A percentile compares a stretch with the other conserved stretches of the same genome.
Conservation (phyloP, 2,113 vertebrate species). For the Pterocles gutturalis region DNA sequence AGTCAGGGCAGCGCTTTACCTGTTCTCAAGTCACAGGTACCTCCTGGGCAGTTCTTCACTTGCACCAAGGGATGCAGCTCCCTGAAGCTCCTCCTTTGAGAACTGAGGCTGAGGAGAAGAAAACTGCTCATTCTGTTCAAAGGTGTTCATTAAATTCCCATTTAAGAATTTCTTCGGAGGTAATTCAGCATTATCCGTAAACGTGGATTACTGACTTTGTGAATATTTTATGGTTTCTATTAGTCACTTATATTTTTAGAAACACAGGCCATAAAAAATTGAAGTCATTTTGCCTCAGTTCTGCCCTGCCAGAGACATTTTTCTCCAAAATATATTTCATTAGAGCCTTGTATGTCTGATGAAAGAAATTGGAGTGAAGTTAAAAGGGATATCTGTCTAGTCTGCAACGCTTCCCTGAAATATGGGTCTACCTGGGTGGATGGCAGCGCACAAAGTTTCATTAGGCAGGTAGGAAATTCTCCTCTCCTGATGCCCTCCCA, state of each 20-base stretch:
- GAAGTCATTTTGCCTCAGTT: slow-evolving; percentile 63
- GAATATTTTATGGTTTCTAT: slow-evolving; percentile 74
- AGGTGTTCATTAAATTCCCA: background rate
- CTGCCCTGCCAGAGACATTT: background rate
- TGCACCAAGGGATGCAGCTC: accelerated
- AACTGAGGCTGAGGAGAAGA: background rate
- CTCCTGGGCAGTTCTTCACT: background rate
- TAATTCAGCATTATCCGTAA: slow-evolving; percentile 45
- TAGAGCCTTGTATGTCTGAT: background rate
- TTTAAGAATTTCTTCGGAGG: background rate
- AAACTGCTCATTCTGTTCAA: background rate
- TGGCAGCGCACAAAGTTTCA: background rate
- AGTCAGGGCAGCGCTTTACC: background rate
- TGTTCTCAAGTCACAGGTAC: background rate
- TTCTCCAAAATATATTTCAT: background rate
- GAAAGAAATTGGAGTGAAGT: background rate
- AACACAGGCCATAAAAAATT: slow-evolving; percentile 68
- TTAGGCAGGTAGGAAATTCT: background rate
- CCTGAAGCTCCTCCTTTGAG: background rate
- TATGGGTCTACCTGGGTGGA: background rate
- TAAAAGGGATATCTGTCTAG: background rate
- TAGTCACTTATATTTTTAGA: slow-evolving; percentile 73
- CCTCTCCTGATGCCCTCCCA: background rate
- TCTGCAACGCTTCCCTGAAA: background rate
- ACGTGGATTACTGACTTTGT: slow-evolving; percentile 47